Percentiles rank a stretch among this genome's conserved stretches.
phyloP scores from a whole-genome alignment of 1,140 invertebrate genomes.

The Lepidurus arcticus region DNA sequence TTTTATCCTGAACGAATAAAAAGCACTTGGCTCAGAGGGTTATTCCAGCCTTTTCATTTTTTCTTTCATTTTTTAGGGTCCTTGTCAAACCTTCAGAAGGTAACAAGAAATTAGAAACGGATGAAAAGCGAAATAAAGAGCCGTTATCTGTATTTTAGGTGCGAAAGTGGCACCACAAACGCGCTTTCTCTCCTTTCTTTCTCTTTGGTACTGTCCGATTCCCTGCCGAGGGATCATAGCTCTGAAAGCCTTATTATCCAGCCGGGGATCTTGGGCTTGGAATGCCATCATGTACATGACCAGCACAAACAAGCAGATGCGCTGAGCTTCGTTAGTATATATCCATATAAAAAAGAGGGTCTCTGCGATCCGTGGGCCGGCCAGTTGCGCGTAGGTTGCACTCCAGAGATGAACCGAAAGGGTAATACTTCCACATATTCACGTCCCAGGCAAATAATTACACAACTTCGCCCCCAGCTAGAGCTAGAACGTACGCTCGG shows the following conservation, averaged over 20 bases:
- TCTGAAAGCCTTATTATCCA: not conserved
- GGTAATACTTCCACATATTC: not conserved
- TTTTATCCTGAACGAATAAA: too few species aligned
- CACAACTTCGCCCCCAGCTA: not conserved
- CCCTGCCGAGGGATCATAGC: not conserved
- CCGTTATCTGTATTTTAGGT: not conserved
- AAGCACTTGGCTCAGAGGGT: too few species aligned
- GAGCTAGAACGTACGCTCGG: not conserved
- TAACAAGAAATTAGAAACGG: not conserved
- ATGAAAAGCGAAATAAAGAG: not conserved
- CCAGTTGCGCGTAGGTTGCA: not conserved
- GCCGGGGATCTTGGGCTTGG: not conserved
- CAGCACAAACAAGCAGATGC: not conserved
- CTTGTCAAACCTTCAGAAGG: not conserved
- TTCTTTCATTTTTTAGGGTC: not conserved
- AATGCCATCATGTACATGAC: not conserved
- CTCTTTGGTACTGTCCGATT: not conserved
- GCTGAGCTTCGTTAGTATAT: not conserved
- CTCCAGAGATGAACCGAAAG: not conserved
- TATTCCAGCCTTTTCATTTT: too few species aligned
- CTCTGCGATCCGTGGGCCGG: not conserved
- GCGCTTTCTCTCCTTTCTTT: constrained; percentile 10
- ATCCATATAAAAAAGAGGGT: not conserved
- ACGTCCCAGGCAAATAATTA: not conserved
- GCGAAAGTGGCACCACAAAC: constrained; percentile 13